Evolutionary conservation across 2,888 invertebrate genomes (phyloP), one percentile per base, ranked within the genome.

Genomic region (Tetragonula carbonaria): DNA sequence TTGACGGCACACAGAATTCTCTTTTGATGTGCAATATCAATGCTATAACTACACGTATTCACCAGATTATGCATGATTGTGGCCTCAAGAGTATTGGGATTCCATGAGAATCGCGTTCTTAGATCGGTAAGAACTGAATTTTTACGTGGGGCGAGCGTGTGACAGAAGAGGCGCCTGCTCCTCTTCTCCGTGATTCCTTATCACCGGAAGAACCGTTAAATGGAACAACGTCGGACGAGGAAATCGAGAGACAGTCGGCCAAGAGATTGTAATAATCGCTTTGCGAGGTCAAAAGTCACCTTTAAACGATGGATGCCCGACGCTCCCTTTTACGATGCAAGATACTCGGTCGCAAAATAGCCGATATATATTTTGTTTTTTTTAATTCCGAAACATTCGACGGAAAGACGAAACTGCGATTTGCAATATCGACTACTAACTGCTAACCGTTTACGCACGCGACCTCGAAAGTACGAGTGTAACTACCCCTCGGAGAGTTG

Each of bases 161-260:
- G 16, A 33, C 67, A 28, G 57, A 71, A 53, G 66, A 51, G 74
- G 63, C 84, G 88, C 78, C 70, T 81, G 70, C 28, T 28, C 28
- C 28, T 28, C 28, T 28, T 28, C 28, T 65, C 68, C 65, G 83
- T 23, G 55, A n/a, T 62, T 73, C 62, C 74, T 89, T 89, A 90
- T 89, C 89, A 78, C 90, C 90, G 89, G 89, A 89, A 88, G 89
- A 74, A 76, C 88, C 70, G 70, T 65, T 89, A 90, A 90, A 73
- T 90, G 79, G 90, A 76, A 85, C 86, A 80, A 70, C 79, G 74
- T 73, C 74, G 78, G 78, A 86, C 74, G 80, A 88, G 86, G 86
- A 86, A 85, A 90, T 84, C 88, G 85, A 85, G 82, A 88, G 51
- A 72, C 85, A 78, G 14, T 53, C 62, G 73, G 73, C 75, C 80